Conservation (phyloP, 1,140 invertebrate genomes). For the Palaemon carinicauda region DNA sequence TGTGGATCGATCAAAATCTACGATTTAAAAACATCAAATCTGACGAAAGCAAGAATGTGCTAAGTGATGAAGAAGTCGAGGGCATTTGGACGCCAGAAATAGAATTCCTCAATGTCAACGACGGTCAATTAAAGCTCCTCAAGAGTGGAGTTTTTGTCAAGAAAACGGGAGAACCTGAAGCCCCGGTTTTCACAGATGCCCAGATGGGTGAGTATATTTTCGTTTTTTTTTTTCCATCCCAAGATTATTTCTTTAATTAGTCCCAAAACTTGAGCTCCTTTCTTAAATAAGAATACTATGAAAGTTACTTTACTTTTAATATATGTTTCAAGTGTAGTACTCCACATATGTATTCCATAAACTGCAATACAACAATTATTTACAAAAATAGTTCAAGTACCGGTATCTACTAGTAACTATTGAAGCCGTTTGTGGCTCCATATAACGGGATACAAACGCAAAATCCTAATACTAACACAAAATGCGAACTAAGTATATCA, state of each 20-base stretch:
- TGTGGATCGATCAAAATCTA: conserved; percentile 7
- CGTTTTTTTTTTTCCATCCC: neutral
- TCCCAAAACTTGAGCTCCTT: neutral
- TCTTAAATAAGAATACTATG: too few species aligned
- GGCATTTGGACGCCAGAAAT: conserved; percentile 19
- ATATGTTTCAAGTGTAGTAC: neutral
- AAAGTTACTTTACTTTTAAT: too few species aligned
- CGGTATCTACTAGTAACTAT: too few species aligned
- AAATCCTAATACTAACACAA: too few species aligned
- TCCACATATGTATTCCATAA: too few species aligned
- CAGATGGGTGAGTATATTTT: conserved; percentile 5
- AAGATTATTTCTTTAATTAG: too few species aligned
- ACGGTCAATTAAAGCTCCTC: conserved; percentile 1
- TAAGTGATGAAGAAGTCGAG: neutral
- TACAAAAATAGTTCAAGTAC: too few species aligned
- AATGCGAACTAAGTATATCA: too few species aligned
- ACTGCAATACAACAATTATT: too few species aligned
- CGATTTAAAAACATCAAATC: neutral
- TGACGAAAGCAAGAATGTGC: conserved; percentile 17
- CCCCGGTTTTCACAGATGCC: conserved; percentile 15
- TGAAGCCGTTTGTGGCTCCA: too few species aligned
- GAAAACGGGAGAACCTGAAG: neutral
- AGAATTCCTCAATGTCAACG: conserved; percentile 33
- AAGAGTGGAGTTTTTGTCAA: neutral
- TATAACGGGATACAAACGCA: too few species aligned